phyloP scores from a whole-genome alignment of 2,113 vertebrate genomes.

The Rhinolophus ferrumequinum region DNA sequence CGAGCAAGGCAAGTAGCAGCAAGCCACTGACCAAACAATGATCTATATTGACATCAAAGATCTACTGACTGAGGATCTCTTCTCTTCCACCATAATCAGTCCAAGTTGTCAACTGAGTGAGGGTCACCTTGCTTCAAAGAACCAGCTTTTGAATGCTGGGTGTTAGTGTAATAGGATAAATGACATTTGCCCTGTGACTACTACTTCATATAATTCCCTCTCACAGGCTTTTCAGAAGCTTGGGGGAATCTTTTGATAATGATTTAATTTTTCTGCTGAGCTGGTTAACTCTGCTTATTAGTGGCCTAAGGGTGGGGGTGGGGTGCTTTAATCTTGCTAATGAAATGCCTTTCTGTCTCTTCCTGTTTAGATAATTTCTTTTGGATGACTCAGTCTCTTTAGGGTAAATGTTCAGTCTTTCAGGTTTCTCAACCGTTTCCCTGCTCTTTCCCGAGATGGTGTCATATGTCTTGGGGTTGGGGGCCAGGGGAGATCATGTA shows the following conservation, averaged over 20 bases:
- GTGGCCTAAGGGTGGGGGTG: not conserved
- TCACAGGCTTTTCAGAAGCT: constrained; percentile 51
- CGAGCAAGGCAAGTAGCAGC: constrained; percentile 6
- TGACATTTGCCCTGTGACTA: constrained; percentile 32
- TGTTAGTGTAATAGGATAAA: constrained; percentile 41
- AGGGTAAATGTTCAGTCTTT: constrained; percentile 59
- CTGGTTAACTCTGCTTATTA: constrained; percentile 67
- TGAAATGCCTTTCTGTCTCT: constrained; percentile 69
- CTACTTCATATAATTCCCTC: constrained; percentile 31
- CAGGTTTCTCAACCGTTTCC: not conserved
- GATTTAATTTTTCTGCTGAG: constrained; percentile 71
- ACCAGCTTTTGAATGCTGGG: not conserved
- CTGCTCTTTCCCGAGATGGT: not conserved
- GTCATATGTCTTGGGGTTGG: not conserved
- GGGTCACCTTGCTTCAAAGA: not conserved
- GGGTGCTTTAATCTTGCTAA: constrained; percentile 71
- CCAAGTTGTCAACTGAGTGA: not conserved
- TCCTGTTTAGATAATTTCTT: constrained; percentile 73
- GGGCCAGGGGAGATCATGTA: not conserved
- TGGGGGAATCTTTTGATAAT: constrained; percentile 66
- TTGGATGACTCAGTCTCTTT: constrained; percentile 63
- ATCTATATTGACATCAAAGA: constrained; percentile 27
- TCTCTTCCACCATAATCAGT: not conserved
- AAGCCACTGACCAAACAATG: not conserved
- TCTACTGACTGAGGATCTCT: not conserved